Conservation (phyloP, 2,888 invertebrate genomes). For the Ectemnius continuus region DNA sequence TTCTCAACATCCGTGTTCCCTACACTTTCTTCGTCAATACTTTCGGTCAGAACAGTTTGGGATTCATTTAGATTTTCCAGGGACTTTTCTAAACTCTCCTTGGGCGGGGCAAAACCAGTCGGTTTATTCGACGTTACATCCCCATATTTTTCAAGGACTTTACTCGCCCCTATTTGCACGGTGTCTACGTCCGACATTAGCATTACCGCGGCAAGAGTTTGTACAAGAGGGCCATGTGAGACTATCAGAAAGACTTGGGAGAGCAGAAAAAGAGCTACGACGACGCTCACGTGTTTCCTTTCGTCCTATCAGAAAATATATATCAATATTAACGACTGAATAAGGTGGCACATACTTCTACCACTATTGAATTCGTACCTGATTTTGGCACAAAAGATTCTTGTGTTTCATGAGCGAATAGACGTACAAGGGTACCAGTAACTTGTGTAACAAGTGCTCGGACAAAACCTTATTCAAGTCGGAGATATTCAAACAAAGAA, state of each 20-base stretch:
- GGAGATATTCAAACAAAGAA: conserved; percentile 93
- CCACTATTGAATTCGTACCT: conserved; percentile 70
- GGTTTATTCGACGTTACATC: conserved; percentile 77
- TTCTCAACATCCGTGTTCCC: conserved; percentile 22
- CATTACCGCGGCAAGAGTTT: conserved; percentile 93
- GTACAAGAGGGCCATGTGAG: conserved; percentile 93
- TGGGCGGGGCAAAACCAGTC: conserved; percentile 85
- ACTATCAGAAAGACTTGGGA: conserved; percentile 98
- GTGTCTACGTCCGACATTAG: conserved; percentile 89
- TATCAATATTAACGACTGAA: neutral
- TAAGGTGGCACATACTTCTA: neutral
- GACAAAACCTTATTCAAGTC: conserved; percentile 96
- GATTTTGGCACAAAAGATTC: conserved; percentile 68
- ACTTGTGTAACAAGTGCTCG: conserved; percentile 94
- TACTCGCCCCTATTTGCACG: conserved; percentile 84
- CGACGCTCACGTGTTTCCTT: conserved; percentile 83
- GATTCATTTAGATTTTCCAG: conserved; percentile 79
- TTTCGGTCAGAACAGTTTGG: conserved; percentile 46
- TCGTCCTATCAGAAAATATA: conserved; percentile 64
- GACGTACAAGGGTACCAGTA: conserved; percentile 95
- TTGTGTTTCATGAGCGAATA: conserved; percentile 86
- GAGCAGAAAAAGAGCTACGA: conserved; percentile 93
- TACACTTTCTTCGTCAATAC: conserved; percentile 35
- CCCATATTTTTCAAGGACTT: conserved; percentile 83
- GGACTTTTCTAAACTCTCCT: conserved; percentile 87